Percentiles rank a stretch among this genome's conserved stretches.
phyloP scores from a whole-genome alignment of 2,113 vertebrate species.

The Proterorhinus semilunaris region DNA sequence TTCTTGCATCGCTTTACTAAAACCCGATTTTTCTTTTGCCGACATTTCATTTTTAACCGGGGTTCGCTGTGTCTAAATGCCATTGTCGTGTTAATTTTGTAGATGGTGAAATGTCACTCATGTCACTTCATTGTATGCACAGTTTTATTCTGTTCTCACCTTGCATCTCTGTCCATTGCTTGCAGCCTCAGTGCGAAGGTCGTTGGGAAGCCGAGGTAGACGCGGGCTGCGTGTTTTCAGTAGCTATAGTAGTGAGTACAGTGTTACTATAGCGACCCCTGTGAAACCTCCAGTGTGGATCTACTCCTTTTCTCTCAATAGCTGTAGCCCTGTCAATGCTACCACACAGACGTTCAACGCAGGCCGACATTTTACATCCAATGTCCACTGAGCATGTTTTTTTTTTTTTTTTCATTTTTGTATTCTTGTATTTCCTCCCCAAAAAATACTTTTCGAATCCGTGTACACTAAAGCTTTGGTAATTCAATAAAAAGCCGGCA shows the following conservation, averaged over 20 bases:
- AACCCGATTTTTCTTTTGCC: background rate
- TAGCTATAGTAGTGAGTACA: slow-evolving; percentile 85
- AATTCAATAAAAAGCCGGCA: background rate
- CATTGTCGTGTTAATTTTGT: slow-evolving; percentile 21
- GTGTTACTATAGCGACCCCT: slow-evolving; percentile 70
- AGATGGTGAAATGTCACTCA: slow-evolving; percentile 9
- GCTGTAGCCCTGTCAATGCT: slow-evolving; percentile 35
- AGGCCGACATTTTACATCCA: background rate
- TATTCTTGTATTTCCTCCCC: no score
- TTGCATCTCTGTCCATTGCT: slow-evolving; percentile 85
- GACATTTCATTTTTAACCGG: slow-evolving; percentile 17
- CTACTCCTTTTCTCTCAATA: slow-evolving; percentile 40
- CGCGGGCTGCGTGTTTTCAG: slow-evolving; percentile 79
- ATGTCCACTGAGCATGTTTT: slow-evolving; percentile 57
- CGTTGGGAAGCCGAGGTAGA: slow-evolving; percentile 96
- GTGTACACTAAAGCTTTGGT: background rate
- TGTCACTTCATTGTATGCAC: slow-evolving; percentile 47
- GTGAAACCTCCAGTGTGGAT: slow-evolving; percentile 56
- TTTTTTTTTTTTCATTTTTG: no score
- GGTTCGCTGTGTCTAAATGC: slow-evolving; percentile 30
- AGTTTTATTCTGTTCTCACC: slow-evolving; percentile 64
- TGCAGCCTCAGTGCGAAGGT: slow-evolving; percentile 88
- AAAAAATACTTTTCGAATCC: background rate
- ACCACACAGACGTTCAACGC: slow-evolving; percentile 31
- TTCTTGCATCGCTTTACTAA: slow-evolving; percentile 4